Percentiles rank a stretch among this genome's conserved stretches.
Evolutionary conservation across 1,140 invertebrate genomes (phyloP).

Genomic region (Streblospio benedicti): DNA sequence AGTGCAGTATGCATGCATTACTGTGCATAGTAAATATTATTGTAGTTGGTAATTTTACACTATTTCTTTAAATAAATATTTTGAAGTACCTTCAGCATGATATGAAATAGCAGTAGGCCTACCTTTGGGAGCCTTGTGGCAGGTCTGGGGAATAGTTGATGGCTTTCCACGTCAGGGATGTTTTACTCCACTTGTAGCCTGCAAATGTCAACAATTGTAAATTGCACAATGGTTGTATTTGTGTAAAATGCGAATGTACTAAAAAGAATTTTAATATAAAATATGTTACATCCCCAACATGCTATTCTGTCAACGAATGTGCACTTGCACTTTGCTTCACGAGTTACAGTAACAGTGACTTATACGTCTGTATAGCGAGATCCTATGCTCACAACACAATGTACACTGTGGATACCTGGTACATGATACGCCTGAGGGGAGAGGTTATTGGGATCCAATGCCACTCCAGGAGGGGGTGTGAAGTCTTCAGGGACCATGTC

Average conservation of each 20-base stretch:
- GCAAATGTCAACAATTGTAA: background rate
- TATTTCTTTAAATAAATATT: background rate
- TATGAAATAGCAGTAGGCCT: background rate
- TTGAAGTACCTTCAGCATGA: background rate
- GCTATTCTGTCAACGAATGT: background rate
- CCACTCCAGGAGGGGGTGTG: background rate
- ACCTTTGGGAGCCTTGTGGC: constrained; percentile 8
- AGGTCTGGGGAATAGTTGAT: constrained; percentile 9
- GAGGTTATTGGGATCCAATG: background rate
- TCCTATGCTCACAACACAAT: background rate
- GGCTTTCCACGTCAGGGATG: background rate
- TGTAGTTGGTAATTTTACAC: background rate
- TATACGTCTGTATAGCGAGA: background rate
- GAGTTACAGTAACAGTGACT: background rate
- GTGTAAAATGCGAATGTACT: background rate
- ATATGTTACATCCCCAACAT: background rate
- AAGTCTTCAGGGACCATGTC: constrained; percentile 3
- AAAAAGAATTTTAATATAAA: background rate
- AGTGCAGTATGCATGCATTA: background rate
- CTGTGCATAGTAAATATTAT: background rate
- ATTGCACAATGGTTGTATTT: background rate
- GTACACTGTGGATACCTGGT: background rate
- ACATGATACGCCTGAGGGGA: constrained; percentile 8
- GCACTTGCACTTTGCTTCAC: background rate
- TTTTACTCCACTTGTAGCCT: constrained; percentile 17